Evolutionary conservation across 2,797 vertebrate species (phyloP), one percentile per base, ranked within the genome.

Genomic region (Microctenopoma stevenorrisi): DNA sequence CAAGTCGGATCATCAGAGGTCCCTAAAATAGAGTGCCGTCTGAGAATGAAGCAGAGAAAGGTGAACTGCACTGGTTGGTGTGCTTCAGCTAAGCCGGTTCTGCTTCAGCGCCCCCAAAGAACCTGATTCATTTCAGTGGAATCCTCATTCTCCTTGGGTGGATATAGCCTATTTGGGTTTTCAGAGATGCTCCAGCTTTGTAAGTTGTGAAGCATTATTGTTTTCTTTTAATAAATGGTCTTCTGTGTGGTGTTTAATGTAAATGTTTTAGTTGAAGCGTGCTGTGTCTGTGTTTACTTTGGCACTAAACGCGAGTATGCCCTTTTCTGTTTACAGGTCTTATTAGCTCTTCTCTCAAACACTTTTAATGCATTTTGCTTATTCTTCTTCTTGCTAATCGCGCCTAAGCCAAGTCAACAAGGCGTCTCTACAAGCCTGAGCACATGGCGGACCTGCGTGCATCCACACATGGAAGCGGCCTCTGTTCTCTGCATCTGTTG

Each of bases 211-310:
- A 78, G 76, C 72, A 68, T 78, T 74, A 63, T 57, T 91, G 85
- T 90, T 89, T 89, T 90, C 85, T 90, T 90, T 89, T 90, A 90
- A 91, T 91, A 90, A 91, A 87, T 53, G 74, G 72, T 69, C 76
- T 79, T 87, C 86, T 89, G 79, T 62, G 79, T 74, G 60, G 65
- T 30, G 69, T 76, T 87, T 16, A 86, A 85, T 79, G 85, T 87
- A 90, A 88, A 91, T 91, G 84, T 91, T 89, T 89, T 87, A 52
- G 73, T 86, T 90, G 82, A 86, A 67, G 74, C 42, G 51, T 76
- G 74, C 82, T 72, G 81, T 28, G 60, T 11, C 47, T 46, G 63
- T 85, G 86, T 90, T 90, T 88, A 82, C 72, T 83, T 74, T 89
- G 82, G 72, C 74, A 11, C n/a, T 81, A 53, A 63, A 64, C 28